Evolutionary conservation across 2,113 vertebrate species (phyloP), one percentile per base, ranked within the genome.

Genomic region (Grammomys surdaster): DNA sequence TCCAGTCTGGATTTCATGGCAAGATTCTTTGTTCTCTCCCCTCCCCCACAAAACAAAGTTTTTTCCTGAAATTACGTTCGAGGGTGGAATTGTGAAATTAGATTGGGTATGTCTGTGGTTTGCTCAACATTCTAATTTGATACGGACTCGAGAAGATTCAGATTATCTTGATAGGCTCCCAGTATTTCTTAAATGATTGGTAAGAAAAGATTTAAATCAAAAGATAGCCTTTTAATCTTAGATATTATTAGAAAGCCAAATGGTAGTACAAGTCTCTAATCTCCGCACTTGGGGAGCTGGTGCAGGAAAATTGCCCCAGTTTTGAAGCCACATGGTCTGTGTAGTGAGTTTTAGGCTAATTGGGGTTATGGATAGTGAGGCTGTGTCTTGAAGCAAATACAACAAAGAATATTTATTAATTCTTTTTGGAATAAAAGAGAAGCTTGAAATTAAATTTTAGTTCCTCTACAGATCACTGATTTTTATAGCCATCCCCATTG

Each of bases 201-300:
- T 90, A 75, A 51, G 56, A 90, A 93, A 76, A 77, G 4, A 91
- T 88, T 70, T 69, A 96, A 56, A 78, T 60, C 7, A 80, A 85
- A 88, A 88, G 43, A 85, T 56, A 40, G 4, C 56, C 81, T 78
- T 26, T 96, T 78, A 58, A 48, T 91, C 96, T 95, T 69, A 90
- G 51, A 76, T 36, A 60, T 43, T 78, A 60, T 81, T 77, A 40
- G n/a, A 84, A 67, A 67, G 43, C 28, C 40, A 48, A 46, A 31
- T 33, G 28, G 58, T 85, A 46, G n/a, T 65, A 7, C 24, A 46
- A 46, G 58, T 16, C 58, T 46, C 26, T 85, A 85, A 65, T 65
- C 26, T 85, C 26, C 46, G 58, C 58, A 43, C 58, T 31, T 31
- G 9, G 43, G 16, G 51, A 58, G 82, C 63, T 51, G 43, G 16